phyloP scores from a whole-genome alignment of 2,888 invertebrate species.

The Leucania comma region DNA sequence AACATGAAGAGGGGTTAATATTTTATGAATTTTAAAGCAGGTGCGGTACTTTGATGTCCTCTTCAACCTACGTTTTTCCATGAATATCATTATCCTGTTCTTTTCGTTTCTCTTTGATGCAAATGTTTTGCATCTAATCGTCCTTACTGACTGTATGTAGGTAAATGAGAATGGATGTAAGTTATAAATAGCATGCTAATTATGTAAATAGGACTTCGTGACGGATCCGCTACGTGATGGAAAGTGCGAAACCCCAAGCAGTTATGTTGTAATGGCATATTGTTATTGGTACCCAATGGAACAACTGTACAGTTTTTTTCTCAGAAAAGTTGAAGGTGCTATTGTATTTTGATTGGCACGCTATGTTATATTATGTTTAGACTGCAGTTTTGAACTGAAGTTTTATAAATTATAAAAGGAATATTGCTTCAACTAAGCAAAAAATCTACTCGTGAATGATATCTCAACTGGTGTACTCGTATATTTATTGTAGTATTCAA shows the following conservation, averaged over 20 bases:
- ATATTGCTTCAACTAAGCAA: neutral
- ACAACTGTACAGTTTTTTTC: constrained; percentile 34
- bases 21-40: constrained; percentile 24
- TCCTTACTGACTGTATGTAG: constrained; percentile 54
- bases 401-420: constrained; percentile 9
- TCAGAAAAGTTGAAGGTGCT: constrained; percentile 26
- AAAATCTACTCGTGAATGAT: constrained; percentile 13
- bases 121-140: constrained; percentile 45
- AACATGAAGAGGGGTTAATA: constrained; percentile 2
- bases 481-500: constrained; percentile 12
- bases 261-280: constrained; percentile 58
- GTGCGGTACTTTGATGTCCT: constrained; percentile 3
- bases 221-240: constrained; percentile 69
- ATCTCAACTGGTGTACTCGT: constrained; percentile 14
- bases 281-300: constrained; percentile 44
- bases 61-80: neutral
- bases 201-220: constrained; percentile 71
- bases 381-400: constrained; percentile 13
- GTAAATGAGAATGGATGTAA: constrained; percentile 57
- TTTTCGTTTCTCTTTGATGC: constrained; percentile 20
- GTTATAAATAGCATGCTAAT: constrained; percentile 67
- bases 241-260: constrained; percentile 69
- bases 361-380: constrained; percentile 17
- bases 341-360: constrained; percentile 24
- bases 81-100: constrained; percentile 17